Evolutionary conservation across 2,113 vertebrate species (phyloP).

Genomic region (Phaetusa simplex): DNA sequence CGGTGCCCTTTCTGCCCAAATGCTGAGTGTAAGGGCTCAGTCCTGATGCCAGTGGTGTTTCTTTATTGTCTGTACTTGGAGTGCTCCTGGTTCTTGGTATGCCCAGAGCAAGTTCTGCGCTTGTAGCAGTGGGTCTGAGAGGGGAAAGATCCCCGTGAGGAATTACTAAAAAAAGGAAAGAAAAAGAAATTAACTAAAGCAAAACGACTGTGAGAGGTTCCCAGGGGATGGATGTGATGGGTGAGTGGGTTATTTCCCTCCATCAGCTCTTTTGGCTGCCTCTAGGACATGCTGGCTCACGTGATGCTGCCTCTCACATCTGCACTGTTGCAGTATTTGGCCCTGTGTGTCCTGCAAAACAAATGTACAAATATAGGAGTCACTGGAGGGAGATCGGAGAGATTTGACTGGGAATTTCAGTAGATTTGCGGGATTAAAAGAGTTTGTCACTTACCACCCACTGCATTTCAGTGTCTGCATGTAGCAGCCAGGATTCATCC

Average conservation of each 20-base stretch:
- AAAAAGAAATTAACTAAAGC: not conserved
- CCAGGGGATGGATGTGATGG: not conserved
- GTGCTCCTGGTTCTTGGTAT: not conserved
- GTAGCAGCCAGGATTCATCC: conserved; percentile 7
- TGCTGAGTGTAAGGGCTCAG: not conserved
- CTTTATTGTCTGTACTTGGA: not conserved
- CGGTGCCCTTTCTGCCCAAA: not conserved
- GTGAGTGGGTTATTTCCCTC: not conserved
- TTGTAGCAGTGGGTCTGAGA: not conserved
- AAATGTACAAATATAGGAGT: not conserved
- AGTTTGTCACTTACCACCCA: conserved; percentile 41
- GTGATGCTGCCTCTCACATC: not conserved
- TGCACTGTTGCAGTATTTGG: not conserved
- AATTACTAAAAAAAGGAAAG: not conserved
- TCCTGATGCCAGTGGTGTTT: not conserved
- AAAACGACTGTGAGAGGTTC: not conserved
- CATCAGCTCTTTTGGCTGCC: conserved; percentile 24
- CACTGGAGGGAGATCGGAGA: not conserved
- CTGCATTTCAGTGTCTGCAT: not conserved
- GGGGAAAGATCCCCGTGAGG: not conserved
- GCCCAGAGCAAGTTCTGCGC: not conserved
- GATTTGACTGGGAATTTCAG: conserved; percentile 7
- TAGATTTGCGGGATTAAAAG: conserved; percentile 2
- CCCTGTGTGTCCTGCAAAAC: not conserved
- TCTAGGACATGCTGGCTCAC: not conserved